Evolutionary conservation across 2,797 vertebrate species (phyloP).

Genomic region (Tragelaphus eurycerus): DNA sequence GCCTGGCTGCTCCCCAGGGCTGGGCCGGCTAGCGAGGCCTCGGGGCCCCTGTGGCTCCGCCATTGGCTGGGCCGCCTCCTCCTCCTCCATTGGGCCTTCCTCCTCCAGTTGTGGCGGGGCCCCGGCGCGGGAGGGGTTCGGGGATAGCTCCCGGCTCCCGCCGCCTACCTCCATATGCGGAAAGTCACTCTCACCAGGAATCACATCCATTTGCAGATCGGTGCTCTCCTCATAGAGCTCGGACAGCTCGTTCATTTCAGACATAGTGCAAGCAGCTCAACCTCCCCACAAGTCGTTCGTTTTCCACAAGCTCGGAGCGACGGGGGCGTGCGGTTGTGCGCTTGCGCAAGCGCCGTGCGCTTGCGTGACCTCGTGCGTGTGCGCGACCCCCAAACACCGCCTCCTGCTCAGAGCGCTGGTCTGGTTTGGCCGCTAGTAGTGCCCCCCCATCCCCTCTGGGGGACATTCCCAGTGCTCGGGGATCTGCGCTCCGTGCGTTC

Average conservation of each 20-base stretch:
- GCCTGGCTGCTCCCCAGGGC: not conserved
- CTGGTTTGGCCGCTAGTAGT: rapidly evolving
- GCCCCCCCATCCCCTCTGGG: rapidly evolving
- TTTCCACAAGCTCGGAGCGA: not conserved
- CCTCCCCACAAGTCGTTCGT: not conserved
- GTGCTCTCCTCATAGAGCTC: constrained; percentile 66
- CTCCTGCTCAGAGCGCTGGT: rapidly evolving
- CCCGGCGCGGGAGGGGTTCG: not conserved
- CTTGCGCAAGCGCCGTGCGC: not conserved
- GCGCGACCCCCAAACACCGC: not conserved
- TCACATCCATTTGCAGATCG: constrained; percentile 71
- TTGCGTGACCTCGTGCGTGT: not conserved
- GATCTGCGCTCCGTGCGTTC: rapidly evolving
- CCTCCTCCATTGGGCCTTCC: constrained; percentile 73
- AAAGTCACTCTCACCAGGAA: constrained; percentile 53
- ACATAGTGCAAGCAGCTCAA: not conserved
- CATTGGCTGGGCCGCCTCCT: constrained; percentile 53
- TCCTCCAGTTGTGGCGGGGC: constrained; percentile 35
- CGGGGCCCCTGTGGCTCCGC: not conserved
- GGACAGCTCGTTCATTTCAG: constrained; percentile 59
- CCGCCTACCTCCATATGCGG: constrained; percentile 70
- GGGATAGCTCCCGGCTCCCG: constrained; percentile 40
- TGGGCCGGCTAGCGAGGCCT: constrained; percentile 1
- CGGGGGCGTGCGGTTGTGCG: not conserved
- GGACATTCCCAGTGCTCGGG: rapidly evolving